Percentiles rank a stretch among this genome's conserved stretches.
Evolutionary conservation across 2,113 vertebrate genomes (phyloP).

Genomic region (Rhinolophus ferrumequinum): DNA sequence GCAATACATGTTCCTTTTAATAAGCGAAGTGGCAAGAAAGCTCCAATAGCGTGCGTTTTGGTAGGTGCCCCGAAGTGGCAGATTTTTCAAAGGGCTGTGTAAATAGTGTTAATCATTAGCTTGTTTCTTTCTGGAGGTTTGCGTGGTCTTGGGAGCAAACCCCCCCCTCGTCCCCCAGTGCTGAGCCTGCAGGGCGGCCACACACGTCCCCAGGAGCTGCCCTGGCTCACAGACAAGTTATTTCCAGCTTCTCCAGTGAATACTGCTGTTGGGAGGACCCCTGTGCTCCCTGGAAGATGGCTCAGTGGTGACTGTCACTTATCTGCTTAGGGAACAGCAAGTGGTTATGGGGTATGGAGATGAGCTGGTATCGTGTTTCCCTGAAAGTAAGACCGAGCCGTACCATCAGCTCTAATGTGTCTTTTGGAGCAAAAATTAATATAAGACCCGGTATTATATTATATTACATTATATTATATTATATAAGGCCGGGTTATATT

Average conservation of each 20-base stretch:
- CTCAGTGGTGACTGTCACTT: fast-evolving
- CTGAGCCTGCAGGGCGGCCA: fast-evolving
- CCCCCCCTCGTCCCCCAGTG: too few species aligned
- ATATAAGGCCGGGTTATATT: too few species aligned
- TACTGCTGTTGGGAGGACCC: background rate
- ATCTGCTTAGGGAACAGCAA: background rate
- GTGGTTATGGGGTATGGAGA: background rate
- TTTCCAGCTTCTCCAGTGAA: fast-evolving
- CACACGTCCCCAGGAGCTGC: fast-evolving
- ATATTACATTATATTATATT: too few species aligned
- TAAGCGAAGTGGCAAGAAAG: background rate
- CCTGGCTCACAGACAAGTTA: fast-evolving
- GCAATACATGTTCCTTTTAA: background rate
- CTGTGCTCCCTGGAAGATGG: background rate
- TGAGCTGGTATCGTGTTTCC: too few species aligned
- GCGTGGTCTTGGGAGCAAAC: background rate
- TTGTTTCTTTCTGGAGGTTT: background rate
- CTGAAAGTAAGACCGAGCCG: too few species aligned
- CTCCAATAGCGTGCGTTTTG: fast-evolving
- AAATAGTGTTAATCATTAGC: background rate
- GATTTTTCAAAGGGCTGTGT: background rate
- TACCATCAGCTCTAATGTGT: too few species aligned
- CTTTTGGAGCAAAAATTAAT: too few species aligned
- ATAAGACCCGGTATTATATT: too few species aligned
- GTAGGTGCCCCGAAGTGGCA: fast-evolving